Evolutionary conservation across 1,140 invertebrate genomes (phyloP), one percentile per base, ranked within the genome.

Genomic region (Drosophila lacertosa): DNA sequence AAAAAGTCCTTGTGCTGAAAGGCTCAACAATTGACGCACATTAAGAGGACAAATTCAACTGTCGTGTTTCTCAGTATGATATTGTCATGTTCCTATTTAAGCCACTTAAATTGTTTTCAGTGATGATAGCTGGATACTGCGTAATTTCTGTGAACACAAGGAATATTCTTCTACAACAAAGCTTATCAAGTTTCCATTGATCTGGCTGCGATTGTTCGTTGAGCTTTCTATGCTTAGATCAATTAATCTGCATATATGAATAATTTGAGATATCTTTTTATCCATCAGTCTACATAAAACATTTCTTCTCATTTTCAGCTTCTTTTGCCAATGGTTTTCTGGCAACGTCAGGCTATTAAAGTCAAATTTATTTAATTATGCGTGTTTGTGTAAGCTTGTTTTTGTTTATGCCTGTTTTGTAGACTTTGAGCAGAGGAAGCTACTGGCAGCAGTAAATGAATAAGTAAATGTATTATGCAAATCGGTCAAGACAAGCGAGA

Each of bases 321-420:
- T 26, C 3, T 39, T 33, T 47, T 35, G 11, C 16, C 40, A 44
- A 44, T 13, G 26, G 3, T 33, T 53, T 44, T 26, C 10, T 29
- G 24, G 33, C 11, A 51, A 55, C 16, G 50, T 57, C 60, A 77
- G 73, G 73, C 77, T 82, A 82, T 81, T 81, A 81, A 82, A 82
- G 81, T 69, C 74, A 74, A 77, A 82, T 81, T 81, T 70, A 81
- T 74, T 82, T 82, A 77, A 81, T 82, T 82, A 82, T 81, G 78
- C 63, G 57, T 53, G 33, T 32, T 6, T 54, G 10, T 39, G 9
- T 22, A 33, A 20, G 1, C n/a, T n/a, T n/a, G n/a, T n/a, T n/a
- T n/a, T n/a, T 45, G 39, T 32, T 20, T 35, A 16, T 16, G 13
- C 35, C 10, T 15, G 15, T 50, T 16, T 16, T 22, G 5, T 4